Evolutionary conservation across 1,140 invertebrate genomes (phyloP).

Genomic region (Philotrypesis tridentata): DNA sequence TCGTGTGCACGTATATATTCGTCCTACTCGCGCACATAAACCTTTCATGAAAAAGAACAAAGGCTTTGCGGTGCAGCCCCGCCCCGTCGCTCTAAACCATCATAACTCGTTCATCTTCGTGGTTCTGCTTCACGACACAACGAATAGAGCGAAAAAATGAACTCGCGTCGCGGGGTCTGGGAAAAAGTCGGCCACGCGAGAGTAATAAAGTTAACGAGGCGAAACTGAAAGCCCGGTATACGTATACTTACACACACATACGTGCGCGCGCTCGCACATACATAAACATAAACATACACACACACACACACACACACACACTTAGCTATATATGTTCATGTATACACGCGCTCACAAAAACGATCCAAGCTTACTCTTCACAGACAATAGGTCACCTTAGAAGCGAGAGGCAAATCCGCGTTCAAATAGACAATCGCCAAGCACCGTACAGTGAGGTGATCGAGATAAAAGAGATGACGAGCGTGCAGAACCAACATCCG

Average conservation of each 20-base stretch:
- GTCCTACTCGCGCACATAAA: not conserved
- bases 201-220: constrained; percentile 37
- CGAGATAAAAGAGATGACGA: no score
- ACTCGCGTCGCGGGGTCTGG: not conserved
- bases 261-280: no score
- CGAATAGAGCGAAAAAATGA: constrained; percentile 4
- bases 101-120: constrained; percentile 3
- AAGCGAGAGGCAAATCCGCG: not conserved
- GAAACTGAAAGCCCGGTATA: not conserved
- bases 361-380: not conserved
- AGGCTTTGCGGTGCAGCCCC: not conserved
- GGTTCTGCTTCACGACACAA: not conserved
- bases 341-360: no score
- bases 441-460: not conserved
- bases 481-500: no score
- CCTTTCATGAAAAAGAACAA: not conserved
- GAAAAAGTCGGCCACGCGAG: constrained; percentile 17
- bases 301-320: no score
- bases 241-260: no score
- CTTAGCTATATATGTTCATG: no score
- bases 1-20: not conserved
- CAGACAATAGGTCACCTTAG: constrained; percentile 2
- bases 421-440: constrained; percentile 21
- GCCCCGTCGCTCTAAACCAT: not conserved
- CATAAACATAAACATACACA: no score